Percentiles rank a stretch among this genome's conserved stretches.
Evolutionary conservation across 2,888 invertebrate species (phyloP).

Genomic region (Phyto melanocephala): DNA sequence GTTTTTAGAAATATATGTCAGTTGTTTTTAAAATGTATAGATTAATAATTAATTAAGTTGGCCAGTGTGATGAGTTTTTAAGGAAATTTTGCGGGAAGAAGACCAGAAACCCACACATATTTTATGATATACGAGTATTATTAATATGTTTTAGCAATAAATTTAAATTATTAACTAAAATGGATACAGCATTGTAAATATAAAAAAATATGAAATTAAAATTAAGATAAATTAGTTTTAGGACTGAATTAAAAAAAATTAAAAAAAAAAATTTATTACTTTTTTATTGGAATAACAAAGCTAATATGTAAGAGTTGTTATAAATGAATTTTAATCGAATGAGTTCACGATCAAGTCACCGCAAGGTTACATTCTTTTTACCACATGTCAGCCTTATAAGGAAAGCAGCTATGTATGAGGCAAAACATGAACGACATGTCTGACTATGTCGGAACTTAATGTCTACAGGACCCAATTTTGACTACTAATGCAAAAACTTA

Average conservation of each 20-base stretch:
- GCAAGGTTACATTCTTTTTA: too few relatives aligned
- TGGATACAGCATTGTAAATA: neutral
- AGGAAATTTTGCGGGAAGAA: neutral
- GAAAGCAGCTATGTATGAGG: too few relatives aligned
- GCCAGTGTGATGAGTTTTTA: neutral
- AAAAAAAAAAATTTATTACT: neutral
- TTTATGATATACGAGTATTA: neutral
- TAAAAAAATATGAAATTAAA: neutral
- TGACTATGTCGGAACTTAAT: too few relatives aligned
- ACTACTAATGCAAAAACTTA: too few relatives aligned
- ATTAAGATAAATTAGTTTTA: neutral
- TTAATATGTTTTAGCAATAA: neutral
- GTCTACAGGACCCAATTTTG: too few relatives aligned
- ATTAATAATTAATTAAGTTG: neutral
- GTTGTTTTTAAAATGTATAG: neutral
- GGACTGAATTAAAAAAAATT: conserved; percentile 2
- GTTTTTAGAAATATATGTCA: neutral
- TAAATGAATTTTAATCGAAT: too few relatives aligned
- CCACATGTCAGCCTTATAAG: too few relatives aligned
- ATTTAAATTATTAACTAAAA: neutral
- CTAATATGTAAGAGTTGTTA: too few relatives aligned
- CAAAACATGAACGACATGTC: too few relatives aligned
- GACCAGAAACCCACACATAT: neutral
- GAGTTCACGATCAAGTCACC: too few relatives aligned
- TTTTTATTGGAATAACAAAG: too few relatives aligned